Conservation (phyloP, 2,113 vertebrate genomes). For the Apus apus region DNA sequence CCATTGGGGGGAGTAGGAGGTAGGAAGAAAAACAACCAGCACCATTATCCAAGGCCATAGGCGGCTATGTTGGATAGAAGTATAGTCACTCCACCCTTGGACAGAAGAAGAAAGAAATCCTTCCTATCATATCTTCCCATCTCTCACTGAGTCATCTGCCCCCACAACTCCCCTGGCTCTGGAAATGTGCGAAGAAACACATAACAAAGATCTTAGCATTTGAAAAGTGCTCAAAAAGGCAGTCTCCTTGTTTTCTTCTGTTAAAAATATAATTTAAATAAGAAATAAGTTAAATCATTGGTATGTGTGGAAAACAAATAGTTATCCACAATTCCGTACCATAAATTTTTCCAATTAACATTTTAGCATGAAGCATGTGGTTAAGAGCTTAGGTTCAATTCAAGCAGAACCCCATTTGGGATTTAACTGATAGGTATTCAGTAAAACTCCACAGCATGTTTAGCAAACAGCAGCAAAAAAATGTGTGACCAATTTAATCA, state of each 20-base stretch:
- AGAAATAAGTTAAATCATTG: neutral
- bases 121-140: neutral
- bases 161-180: neutral
- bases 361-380: conserved; percentile 60
- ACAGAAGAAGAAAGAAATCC: neutral
- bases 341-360: conserved; percentile 65
- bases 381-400: conserved; percentile 50
- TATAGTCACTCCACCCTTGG: neutral
- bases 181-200: neutral
- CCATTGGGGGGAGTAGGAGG: neutral
- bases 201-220: neutral
- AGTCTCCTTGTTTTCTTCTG: neutral
- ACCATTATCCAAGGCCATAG: neutral
- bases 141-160: neutral
- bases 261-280: neutral
- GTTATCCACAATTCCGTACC: neutral
- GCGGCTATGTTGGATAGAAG: neutral
- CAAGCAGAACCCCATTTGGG: conserved; percentile 65
- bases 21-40: neutral
- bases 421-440: conserved; percentile 67
- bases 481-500: conserved; percentile 69
- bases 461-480: conserved; percentile 71
- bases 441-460: conserved; percentile 49
- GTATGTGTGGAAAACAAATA: conserved; percentile 12
- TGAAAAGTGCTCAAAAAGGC: neutral